Base-by-base conservation (phyloP, 2,888 invertebrate genomes). In the Caenorhabditis sp. region DNA sequence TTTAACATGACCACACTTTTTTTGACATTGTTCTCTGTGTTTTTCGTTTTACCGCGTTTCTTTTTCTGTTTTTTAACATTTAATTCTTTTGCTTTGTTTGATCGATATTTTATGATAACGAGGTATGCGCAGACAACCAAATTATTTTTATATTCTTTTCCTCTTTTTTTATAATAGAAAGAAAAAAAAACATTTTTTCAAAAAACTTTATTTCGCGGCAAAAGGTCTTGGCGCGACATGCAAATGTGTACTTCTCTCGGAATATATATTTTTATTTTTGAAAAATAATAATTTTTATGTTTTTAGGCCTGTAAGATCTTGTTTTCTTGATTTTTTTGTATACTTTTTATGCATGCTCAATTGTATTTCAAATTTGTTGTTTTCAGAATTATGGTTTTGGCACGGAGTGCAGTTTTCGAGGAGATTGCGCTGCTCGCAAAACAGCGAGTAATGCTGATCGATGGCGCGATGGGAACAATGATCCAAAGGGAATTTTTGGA, bases 391-490 rank as follows among this genome's bases (percentile, higher is more conserved):
- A 53, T 53, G 53, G 12, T 21, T 17, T 25, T 25, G n/a, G 23
- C 21, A 53, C 59, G 77, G 7, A 71, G 71, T 49, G 64, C 73
- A 36, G 63, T 76, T 56, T 82, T 82, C 74, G 76, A 79, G n/a
- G 77, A 76, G 43, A 61, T 82, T 57, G 67, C 71, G 23, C 67
- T 61, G n/a, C 64, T 79, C 38, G 78, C 80, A 63, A 75, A 70
- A 59, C 78, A 84, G 59, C 68, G 83, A 17, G 77, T 84, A 59
- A 76, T 84, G 76, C 73, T 85, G 63, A 83, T 83, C 52, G 85
- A 85, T 68, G 85, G 91, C 38, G 91, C 90, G 10, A 91, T 91
- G 91, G 91, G 91, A n/a, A 91, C 91, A 5, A 91, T 91, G 91
- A 91, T 91, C 60, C 90, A 91, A 80, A 83, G 87, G 61, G 87